Evolutionary conservation across 1,140 invertebrate species (phyloP).

Genomic region (Chironomus tepperi): DNA sequence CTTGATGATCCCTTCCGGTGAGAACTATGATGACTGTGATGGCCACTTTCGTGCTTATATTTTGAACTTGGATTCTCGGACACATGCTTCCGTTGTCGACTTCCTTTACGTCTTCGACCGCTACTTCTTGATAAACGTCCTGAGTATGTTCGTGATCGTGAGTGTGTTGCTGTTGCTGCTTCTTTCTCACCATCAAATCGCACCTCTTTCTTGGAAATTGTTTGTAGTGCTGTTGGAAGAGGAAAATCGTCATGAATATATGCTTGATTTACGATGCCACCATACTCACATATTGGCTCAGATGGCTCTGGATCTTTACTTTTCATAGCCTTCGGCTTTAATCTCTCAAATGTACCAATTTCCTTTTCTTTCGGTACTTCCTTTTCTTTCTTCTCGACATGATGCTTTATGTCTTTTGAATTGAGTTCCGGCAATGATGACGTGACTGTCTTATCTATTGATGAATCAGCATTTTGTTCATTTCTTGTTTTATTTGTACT

Average conservation of each 20-base stretch:
- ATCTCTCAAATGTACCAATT: too few species aligned
- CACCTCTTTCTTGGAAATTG: slow-evolving; percentile 35
- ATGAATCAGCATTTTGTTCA: slow-evolving; percentile 28
- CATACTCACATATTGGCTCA: slow-evolving; percentile 4
- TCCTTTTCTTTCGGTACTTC: neutral
- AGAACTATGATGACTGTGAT: slow-evolving; percentile 11
- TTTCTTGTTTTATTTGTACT: slow-evolving; percentile 29
- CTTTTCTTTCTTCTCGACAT: neutral
- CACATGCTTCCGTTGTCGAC: slow-evolving; percentile 32
- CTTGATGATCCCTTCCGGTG: neutral
- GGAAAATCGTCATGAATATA: neutral
- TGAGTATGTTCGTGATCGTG: slow-evolving; percentile 37
- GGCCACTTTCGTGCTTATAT: slow-evolving; percentile 28
- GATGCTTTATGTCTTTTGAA: neutral
- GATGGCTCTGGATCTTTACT: neutral
- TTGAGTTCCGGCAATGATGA: slow-evolving; percentile 33
- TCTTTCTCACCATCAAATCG: slow-evolving; percentile 38
- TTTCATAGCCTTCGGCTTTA: neutral
- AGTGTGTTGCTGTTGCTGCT: slow-evolving; percentile 27
- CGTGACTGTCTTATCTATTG: slow-evolving; percentile 28
- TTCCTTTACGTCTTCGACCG: slow-evolving; percentile 29
- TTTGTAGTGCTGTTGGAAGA: neutral
- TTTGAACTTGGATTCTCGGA: slow-evolving; percentile 30
- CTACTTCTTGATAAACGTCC: slow-evolving; percentile 36
- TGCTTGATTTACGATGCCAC: neutral